Percentiles rank a stretch among this genome's conserved stretches.
phyloP scores from a whole-genome alignment of 2,888 invertebrate species.

The Troglohyphantes excavatus region DNA sequence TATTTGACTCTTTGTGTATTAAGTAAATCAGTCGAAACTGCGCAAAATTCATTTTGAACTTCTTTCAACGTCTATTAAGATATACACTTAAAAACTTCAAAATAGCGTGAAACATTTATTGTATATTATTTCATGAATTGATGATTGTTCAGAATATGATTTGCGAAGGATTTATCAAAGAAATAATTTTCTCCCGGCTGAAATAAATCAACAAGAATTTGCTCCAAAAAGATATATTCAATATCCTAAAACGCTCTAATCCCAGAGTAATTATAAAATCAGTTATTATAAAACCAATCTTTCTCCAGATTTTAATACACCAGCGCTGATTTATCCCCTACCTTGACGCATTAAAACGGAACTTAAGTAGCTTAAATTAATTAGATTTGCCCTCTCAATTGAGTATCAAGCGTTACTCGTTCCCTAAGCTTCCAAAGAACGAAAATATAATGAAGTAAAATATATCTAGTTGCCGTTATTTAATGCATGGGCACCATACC shows the following conservation, averaged over 20 bases:
- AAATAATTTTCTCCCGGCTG: too few species aligned
- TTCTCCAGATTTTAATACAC: background rate
- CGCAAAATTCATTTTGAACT: too few species aligned
- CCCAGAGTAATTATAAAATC: background rate
- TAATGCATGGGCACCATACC: slow-evolving; percentile 23
- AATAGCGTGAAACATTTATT: too few species aligned
- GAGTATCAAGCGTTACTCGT: background rate
- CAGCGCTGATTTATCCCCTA: background rate
- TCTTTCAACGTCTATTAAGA: too few species aligned
- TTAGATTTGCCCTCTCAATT: slow-evolving; percentile 10
- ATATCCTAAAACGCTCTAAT: background rate
- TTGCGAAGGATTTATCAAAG: too few species aligned
- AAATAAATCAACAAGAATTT: too few species aligned
- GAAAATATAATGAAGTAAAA: slow-evolving; percentile 7
- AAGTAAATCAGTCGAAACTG: too few species aligned
- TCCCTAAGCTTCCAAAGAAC: background rate
- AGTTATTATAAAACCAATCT: background rate
- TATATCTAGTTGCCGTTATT: slow-evolving; percentile 11
- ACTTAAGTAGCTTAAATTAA: slow-evolving; percentile 29
- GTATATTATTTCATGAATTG: too few species aligned
- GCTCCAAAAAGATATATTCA: too few species aligned
- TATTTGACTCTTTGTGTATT: too few species aligned
- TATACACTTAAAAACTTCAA: too few species aligned
- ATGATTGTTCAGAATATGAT: too few species aligned
- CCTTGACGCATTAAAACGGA: background rate